phyloP scores from a whole-genome alignment of 2,113 vertebrate species.

The Variabilichromis moorii region DNA sequence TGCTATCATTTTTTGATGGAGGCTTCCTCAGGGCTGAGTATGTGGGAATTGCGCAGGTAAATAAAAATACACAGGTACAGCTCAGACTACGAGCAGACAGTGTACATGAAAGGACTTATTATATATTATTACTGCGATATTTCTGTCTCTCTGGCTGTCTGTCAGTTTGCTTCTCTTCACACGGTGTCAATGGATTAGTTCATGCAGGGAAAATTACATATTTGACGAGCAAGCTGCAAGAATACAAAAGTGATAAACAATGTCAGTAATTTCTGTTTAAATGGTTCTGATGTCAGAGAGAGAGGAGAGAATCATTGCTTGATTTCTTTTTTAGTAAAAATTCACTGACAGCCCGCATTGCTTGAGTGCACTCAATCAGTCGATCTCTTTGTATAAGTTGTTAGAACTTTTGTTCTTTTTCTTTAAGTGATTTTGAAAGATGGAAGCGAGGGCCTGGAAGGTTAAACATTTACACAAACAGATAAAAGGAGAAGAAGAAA shows the following conservation, averaged over 20 bases:
- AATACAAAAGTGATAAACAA: conserved; percentile 22
- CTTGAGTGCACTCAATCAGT: not conserved
- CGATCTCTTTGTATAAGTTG: not conserved
- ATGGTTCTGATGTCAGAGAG: not conserved
- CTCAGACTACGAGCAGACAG: not conserved
- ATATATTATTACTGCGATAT: not conserved
- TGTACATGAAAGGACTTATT: not conserved
- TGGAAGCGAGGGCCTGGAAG: not conserved
- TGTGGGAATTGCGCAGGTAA: not conserved
- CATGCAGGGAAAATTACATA: conserved; percentile 35
- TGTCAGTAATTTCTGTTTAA: not conserved
- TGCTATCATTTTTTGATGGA: not conserved
- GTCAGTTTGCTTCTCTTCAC: conserved; percentile 8
- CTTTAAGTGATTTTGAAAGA: not conserved
- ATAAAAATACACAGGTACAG: not conserved
- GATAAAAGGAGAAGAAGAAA: not conserved
- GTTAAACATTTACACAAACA: not conserved
- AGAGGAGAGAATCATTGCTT: not conserved
- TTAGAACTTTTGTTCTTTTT: not conserved
- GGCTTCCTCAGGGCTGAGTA: not conserved
- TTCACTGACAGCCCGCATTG: not conserved
- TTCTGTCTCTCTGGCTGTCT: not conserved
- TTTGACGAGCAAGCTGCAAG: not conserved
- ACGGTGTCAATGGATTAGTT: not conserved
- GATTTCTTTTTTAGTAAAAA: not conserved